Evolutionary conservation across 2,113 vertebrate species (phyloP), one percentile per base, ranked within the genome.

Genomic region (Phycodurus eques): DNA sequence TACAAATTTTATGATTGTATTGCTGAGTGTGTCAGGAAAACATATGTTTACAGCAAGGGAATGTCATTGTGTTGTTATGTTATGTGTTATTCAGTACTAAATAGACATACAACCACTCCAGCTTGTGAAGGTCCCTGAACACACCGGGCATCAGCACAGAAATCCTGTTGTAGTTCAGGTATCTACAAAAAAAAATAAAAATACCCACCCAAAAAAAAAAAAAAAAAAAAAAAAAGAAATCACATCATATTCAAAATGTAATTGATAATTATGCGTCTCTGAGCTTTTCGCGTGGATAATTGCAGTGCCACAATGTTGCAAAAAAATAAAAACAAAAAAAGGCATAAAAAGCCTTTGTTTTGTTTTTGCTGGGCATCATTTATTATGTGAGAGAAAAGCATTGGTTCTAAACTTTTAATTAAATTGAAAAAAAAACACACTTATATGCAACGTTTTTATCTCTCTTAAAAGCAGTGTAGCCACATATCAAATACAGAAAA

Each of bases 101-200:
- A 62, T 12, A 67, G 60, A 93, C 96, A 65, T 95, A 98, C 96
- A 99, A 90, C 97, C 97, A 98, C 90, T 98, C 94, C 67, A 98
- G 91, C 71, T 90, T 95, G 78, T 94, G 94, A 53, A 99, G 94
- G 70, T 98, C 96, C 89, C 90, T 92, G 91, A 98, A 99, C 54
- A 98, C 93, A 19, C 93, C 91, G 0, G 96, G 95, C 83, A 93
- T 93, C 86, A 98, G 88, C 73, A 75, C 89, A 0, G 91, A 92
- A 88, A 99, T 96, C 78, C 87, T 93, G 91, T 99, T 99, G 81
- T 95, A 88, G 85, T 94, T 98, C 76, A 98, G 90, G 83, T 97
- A 98, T 74, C 96, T 99, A 71, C 33, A 11, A 31, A 13, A 19
- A 60, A 5, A 44, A 10, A 12, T 19, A 19, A 67, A 14, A 51